These are phyloP conservation scores for Trachelus stipa DNA, from an alignment of 2,888 invertebrate genomes.

Conservation along the genomic window DNA sequence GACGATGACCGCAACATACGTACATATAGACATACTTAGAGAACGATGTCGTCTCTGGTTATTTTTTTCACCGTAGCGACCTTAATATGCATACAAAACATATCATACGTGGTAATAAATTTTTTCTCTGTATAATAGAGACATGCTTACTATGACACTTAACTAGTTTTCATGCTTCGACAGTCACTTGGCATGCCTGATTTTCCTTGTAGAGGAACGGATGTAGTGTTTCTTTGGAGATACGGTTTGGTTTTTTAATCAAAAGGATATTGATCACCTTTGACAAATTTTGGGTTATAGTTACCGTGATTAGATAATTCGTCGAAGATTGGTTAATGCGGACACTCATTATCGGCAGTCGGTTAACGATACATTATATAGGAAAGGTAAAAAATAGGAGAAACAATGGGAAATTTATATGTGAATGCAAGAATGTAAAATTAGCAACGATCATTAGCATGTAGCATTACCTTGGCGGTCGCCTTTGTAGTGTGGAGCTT, in stretches of 20 bases:
- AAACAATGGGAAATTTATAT: background rate
- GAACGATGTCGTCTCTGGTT: background rate
- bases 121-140: background rate
- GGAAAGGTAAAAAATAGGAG: background rate
- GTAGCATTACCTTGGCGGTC: constrained; percentile 62
- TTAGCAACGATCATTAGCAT: constrained; percentile 13
- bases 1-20: background rate
- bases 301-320: background rate
- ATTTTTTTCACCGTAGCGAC: background rate
- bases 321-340: background rate
- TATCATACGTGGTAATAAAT: background rate
- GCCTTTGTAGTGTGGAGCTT: constrained; percentile 64
- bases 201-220: background rate
- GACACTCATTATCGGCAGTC: background rate
- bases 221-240: background rate
- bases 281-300: background rate
- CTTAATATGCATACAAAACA: background rate
- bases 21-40: background rate
- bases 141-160: background rate
- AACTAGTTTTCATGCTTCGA: background rate
- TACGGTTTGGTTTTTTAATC: background rate
- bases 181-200: background rate
- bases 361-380: background rate
- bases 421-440: background rate
- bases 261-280: background rate